These are phyloP conservation scores for Heptranchias perlo DNA, from an alignment of 2,113 vertebrate species.

Conservation along the genomic window DNA sequence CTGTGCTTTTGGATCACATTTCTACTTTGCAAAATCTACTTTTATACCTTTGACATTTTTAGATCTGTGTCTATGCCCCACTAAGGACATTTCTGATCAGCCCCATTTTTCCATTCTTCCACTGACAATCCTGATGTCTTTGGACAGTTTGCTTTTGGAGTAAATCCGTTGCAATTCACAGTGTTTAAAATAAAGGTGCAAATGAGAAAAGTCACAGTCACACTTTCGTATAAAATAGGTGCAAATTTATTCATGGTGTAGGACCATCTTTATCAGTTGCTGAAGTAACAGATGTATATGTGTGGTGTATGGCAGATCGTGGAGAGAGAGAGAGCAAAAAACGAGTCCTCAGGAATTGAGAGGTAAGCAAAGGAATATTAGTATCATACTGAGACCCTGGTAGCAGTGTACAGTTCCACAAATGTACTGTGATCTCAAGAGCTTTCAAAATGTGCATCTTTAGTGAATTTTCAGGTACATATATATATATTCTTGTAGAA, in stretches of 20 bases:
- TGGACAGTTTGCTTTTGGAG: background rate
- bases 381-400: background rate
- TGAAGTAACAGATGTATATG: constrained; percentile 14
- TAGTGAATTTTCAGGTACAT: background rate
- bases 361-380: background rate
- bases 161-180: background rate
- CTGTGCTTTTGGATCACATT: background rate
- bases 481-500: background rate
- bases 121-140: background rate
- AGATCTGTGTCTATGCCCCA: background rate
- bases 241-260: constrained; percentile 31
- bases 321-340: background rate
- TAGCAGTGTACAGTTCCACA: background rate
- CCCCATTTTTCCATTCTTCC: background rate
- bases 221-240: background rate
- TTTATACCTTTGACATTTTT: background rate
- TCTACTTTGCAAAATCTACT: background rate
- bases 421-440: background rate
- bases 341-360: background rate
- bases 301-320: constrained; percentile 2
- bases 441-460: constrained; percentile 3
- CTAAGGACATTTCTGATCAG: background rate
- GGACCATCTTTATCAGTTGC: constrained; percentile 1
- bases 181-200: constrained; percentile 24
- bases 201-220: constrained; percentile 25